phyloP scores from a whole-genome alignment of 2,113 vertebrate genomes.

The Phrynocephalus versicolor region DNA sequence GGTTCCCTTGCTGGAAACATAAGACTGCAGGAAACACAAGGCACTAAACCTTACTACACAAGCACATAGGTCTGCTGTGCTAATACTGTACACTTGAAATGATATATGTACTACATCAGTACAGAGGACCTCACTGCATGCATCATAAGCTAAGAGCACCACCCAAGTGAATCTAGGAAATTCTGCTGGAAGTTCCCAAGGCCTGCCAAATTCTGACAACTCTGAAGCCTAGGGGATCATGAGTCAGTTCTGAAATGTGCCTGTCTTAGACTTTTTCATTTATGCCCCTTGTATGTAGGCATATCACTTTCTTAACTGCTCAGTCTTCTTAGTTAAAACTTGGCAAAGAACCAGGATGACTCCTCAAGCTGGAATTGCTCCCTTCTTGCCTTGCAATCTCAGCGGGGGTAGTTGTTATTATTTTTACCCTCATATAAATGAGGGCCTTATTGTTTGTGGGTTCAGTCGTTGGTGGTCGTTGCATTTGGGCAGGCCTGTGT shows the following conservation, averaged over 20 bases:
- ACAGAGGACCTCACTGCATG: too few species aligned
- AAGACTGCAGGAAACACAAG: not conserved
- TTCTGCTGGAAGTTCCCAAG: not conserved
- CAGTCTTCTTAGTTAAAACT: not conserved
- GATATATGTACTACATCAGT: not conserved
- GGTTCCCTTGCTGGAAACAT: not conserved
- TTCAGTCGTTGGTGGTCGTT: not conserved
- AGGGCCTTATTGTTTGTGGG: not conserved
- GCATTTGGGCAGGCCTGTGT: not conserved
- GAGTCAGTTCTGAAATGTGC: not conserved
- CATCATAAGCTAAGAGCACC: not conserved
- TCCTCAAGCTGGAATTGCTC: not conserved
- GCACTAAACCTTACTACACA: too few species aligned
- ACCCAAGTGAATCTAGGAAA: not conserved
- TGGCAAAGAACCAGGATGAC: not conserved
- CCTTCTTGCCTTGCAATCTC: not conserved
- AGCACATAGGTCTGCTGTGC: not conserved
- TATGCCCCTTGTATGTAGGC: not conserved
- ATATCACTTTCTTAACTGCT: too few species aligned
- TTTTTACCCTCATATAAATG: not conserved
- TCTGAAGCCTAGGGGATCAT: not conserved
- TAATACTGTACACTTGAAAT: not conserved
- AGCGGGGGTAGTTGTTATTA: not conserved
- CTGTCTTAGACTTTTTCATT: not conserved
- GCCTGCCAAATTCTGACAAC: not conserved